These are phyloP conservation scores for Diabrotica virgifera DNA, from an alignment of 1,140 invertebrate species.

Conservation along the genomic window DNA sequence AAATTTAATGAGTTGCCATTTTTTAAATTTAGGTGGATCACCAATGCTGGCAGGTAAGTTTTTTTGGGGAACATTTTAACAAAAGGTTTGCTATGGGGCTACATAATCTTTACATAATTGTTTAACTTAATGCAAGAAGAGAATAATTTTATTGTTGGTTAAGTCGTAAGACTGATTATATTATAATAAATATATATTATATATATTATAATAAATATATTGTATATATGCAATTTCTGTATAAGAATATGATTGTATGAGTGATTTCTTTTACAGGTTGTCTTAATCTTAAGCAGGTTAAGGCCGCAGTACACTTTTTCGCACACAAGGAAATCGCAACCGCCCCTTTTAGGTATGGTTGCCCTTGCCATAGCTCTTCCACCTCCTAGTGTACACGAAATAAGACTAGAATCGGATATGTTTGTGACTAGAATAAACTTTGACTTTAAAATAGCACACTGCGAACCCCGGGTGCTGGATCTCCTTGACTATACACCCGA, in stretches of 20 bases:
- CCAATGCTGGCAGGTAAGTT: too few species aligned
- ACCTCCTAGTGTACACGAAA: constrained; percentile 94
- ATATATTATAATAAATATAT: too few species aligned
- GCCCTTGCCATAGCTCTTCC: constrained; percentile 92
- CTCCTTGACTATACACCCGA: constrained; percentile 90
- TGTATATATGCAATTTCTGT: too few species aligned
- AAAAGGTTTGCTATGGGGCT: too few species aligned
- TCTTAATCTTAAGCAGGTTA: constrained; percentile 84
- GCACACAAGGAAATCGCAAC: constrained; percentile 78
- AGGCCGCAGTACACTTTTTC: constrained; percentile 90
- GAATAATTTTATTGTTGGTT: too few species aligned
- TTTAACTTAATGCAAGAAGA: too few species aligned
- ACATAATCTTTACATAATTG: too few species aligned
- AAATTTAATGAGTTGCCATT: too few species aligned
- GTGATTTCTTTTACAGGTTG: constrained; percentile 68
- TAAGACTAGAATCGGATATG: constrained; percentile 92
- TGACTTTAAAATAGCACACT: constrained; percentile 94
- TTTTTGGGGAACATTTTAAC: too few species aligned
- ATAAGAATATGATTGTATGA: neutral
- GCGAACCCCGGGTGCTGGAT: constrained; percentile 93
- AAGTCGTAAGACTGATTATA: too few species aligned
- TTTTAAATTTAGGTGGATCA: too few species aligned
- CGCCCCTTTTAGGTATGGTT: constrained; percentile 87
- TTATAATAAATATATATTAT: too few species aligned
- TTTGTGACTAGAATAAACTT: constrained; percentile 95